A percentile compares a stretch with the other conserved stretches of the same genome.
These are phyloP conservation scores for Heliconius nattereri DNA, from an alignment of 1,140 invertebrate species.

Conservation along the genomic window DNA sequence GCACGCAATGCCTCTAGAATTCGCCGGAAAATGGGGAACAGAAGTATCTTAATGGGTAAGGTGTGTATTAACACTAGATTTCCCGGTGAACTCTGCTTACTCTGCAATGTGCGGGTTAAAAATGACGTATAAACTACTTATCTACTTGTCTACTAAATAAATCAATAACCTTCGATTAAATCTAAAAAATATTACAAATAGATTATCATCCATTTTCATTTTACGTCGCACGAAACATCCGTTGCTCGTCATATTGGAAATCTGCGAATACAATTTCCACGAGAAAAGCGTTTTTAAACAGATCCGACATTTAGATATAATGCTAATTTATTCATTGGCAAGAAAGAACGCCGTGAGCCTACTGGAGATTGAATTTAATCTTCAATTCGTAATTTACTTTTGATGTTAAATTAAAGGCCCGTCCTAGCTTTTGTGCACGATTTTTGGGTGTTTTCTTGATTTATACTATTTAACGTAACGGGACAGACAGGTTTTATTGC, in stretches of 20 bases:
- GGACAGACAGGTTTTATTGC: neutral
- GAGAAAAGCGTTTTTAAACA: slow-evolving; percentile 66
- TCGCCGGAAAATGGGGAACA: too few species aligned
- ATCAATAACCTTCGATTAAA: neutral
- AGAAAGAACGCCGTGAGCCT: slow-evolving; percentile 63
- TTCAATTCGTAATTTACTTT: slow-evolving; percentile 65
- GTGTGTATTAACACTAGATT: too few species aligned
- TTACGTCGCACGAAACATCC: neutral
- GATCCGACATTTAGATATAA: slow-evolving; percentile 74
- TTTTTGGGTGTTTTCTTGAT: neutral
- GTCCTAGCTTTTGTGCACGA: slow-evolving; percentile 9
- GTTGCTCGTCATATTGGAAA: slow-evolving; percentile 3
- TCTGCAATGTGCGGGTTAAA: too few species aligned
- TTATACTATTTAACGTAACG: neutral
- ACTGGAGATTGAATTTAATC: slow-evolving; percentile 69
- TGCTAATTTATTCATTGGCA: slow-evolving; percentile 78
- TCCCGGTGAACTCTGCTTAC: too few species aligned
- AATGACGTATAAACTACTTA: too few species aligned
- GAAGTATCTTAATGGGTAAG: too few species aligned
- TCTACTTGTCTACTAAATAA: too few species aligned
- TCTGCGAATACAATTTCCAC: slow-evolving; percentile 2
- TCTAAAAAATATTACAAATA: neutral
- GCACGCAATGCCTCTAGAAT: too few species aligned
- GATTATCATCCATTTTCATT: neutral
- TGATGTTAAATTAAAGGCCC: slow-evolving; percentile 59